Evolutionary conservation across 2,113 vertebrate genomes (phyloP).

Genomic region (Casuarius casuarius): DNA sequence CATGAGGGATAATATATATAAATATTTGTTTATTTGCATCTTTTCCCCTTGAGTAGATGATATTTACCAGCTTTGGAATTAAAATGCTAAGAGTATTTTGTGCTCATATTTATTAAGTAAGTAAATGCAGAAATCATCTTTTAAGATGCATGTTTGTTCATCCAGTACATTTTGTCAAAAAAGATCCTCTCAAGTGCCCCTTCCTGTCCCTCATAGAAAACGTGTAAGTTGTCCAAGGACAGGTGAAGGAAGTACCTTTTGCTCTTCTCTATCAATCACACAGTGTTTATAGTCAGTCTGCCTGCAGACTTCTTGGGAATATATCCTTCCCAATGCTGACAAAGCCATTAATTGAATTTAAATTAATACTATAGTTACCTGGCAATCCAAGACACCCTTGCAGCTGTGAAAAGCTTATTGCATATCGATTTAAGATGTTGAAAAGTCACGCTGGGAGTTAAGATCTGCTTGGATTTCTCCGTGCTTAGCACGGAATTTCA

Average conservation of each 20-base stretch:
- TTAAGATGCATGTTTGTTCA: background rate
- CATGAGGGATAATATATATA: background rate
- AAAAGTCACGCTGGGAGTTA: background rate
- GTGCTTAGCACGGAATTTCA: background rate
- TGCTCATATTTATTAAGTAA: background rate
- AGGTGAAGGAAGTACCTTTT: background rate
- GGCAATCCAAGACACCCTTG: background rate
- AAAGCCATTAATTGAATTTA: conserved; percentile 8
- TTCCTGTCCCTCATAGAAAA: background rate
- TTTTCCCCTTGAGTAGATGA: background rate
- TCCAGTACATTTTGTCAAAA: background rate
- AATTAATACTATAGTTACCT: background rate
- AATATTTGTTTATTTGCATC: background rate
- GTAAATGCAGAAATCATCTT: background rate
- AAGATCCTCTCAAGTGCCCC: background rate
- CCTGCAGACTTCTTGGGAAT: background rate
- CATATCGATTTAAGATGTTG: background rate
- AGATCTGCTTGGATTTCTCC: background rate
- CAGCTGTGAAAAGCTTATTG: background rate
- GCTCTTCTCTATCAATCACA: background rate
- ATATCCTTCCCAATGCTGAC: background rate
- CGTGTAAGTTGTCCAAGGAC: background rate
- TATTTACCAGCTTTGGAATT: background rate
- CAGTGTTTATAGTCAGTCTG: background rate
- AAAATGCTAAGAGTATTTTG: background rate